Evolutionary conservation across 2,113 vertebrate species (phyloP).

Genomic region (Numenius arquata): DNA sequence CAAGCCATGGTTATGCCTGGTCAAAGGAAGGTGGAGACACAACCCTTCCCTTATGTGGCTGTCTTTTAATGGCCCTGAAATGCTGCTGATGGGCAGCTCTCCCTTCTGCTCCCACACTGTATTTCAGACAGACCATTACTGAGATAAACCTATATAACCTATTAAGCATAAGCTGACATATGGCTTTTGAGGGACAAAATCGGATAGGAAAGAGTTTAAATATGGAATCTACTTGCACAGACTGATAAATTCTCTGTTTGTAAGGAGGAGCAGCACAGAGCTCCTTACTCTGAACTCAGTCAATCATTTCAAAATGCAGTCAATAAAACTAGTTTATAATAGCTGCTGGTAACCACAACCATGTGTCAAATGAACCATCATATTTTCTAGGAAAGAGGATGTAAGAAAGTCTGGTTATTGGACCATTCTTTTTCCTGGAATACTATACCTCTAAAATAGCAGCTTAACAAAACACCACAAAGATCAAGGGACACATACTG

Average conservation of each 20-base stretch:
- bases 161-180: not conserved
- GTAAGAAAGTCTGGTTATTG: not conserved
- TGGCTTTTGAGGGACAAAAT: not conserved
- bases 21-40: not conserved
- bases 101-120: not conserved
- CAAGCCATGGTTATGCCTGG: not conserved
- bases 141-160: not conserved
- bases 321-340: slow-evolving; percentile 1
- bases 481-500: not conserved
- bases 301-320: slow-evolving; percentile 2
- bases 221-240: not conserved
- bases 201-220: not conserved
- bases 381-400: slow-evolving; percentile 17
- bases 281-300: not conserved
- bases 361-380: not conserved
- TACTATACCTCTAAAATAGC: not conserved
- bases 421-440: slow-evolving; percentile 27
- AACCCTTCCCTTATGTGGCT: not conserved
- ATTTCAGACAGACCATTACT: not conserved
- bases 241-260: not conserved
- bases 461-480: slow-evolving; percentile 7
- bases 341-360: slow-evolving; percentile 16
- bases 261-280: not conserved
- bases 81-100: not conserved
- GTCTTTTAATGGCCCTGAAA: not conserved